phyloP scores from a whole-genome alignment of 2,888 invertebrate genomes.

The Globia sparganii region DNA sequence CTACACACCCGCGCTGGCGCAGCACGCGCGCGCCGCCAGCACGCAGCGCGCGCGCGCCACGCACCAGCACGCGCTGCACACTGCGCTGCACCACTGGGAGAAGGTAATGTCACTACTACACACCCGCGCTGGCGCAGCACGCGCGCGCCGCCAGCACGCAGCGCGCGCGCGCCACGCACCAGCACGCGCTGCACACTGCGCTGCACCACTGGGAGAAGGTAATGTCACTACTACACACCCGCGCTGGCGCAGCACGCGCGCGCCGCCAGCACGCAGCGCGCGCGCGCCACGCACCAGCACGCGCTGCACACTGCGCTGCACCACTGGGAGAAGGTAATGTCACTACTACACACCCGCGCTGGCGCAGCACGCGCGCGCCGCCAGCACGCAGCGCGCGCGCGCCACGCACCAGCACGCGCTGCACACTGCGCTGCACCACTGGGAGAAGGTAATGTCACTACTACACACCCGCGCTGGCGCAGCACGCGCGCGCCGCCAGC shows the following conservation, averaged over 20 bases:
- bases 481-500: too few relatives aligned
- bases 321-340: conserved; percentile 43
- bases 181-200: conserved; percentile 23
- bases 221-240: too few relatives aligned
- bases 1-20: too few relatives aligned
- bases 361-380: too few relatives aligned
- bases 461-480: too few relatives aligned
- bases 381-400: conserved; percentile 26
- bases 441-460: conserved; percentile 47
- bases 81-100: conserved; percentile 44
- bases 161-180: not conserved
- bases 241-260: too few relatives aligned
- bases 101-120: too few relatives aligned
- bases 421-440: conserved; percentile 31
- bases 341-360: too few relatives aligned
- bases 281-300: not conserved
- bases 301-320: conserved; percentile 34
- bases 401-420: conserved; percentile 10
- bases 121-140: too few relatives aligned
- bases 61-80: conserved; percentile 10
- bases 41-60: conserved; percentile 4
- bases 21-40: too few relatives aligned
- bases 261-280: conserved; percentile 39
- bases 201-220: conserved; percentile 48
- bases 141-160: conserved; percentile 42